A percentile compares a stretch with the other conserved stretches of the same genome.
Conservation (phyloP, 2,113 vertebrate genomes). For the Hyla sarda region DNA sequence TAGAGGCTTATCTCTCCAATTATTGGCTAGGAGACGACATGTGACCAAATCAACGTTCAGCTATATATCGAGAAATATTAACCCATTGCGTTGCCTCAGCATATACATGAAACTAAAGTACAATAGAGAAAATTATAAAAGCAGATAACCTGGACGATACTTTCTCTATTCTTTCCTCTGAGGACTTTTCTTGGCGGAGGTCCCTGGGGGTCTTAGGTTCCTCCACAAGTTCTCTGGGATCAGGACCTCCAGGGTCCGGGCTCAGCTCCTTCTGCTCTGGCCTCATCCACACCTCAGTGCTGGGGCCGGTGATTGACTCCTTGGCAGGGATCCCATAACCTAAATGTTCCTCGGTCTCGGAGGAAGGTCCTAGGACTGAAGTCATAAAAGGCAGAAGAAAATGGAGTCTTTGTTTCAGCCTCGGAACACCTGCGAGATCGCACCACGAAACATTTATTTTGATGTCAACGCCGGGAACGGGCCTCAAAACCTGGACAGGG, state of each 20-base stretch:
- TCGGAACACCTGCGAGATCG: not conserved
- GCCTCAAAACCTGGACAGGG: not conserved
- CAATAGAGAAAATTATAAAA: too few species aligned
- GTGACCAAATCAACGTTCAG: too few species aligned
- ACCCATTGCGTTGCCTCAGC: too few species aligned
- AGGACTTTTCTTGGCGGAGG: too few species aligned
- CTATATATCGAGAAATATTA: too few species aligned
- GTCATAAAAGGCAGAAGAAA: constrained; percentile 11
- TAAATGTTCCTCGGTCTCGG: not conserved
- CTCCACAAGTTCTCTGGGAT: too few species aligned
- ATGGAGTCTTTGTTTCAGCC: not conserved
- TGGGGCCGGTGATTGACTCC: not conserved
- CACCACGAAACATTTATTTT: not conserved
- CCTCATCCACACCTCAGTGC: not conserved
- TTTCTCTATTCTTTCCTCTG: too few species aligned
- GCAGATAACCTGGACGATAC: too few species aligned
- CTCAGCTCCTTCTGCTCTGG: not conserved
- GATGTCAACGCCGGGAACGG: not conserved
- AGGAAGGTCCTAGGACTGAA: not conserved
- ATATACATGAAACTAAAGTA: too few species aligned
- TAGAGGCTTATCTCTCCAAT: too few species aligned
- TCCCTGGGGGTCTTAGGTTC: too few species aligned
- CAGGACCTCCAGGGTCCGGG: not conserved
- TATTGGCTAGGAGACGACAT: too few species aligned
- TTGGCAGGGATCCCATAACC: not conserved